Percentiles rank a stretch among this genome's conserved stretches.
phyloP scores from a whole-genome alignment of 2,797 vertebrate genomes.

The Sebastes elongatus region DNA sequence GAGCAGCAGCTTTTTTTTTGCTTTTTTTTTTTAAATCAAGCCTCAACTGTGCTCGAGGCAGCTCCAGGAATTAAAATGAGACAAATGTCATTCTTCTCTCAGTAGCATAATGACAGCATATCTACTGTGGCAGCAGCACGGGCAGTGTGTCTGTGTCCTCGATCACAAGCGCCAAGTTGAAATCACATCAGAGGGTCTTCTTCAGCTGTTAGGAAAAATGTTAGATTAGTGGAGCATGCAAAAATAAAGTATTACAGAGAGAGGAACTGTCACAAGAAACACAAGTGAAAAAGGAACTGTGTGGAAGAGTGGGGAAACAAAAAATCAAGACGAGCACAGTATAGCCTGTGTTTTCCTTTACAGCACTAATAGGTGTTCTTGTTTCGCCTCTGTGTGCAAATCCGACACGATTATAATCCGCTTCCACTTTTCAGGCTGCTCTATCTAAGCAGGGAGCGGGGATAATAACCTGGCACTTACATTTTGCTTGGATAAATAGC shows the following conservation, averaged over 20 bases:
- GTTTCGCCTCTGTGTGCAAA: constrained; percentile 64
- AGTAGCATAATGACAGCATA: constrained; percentile 24
- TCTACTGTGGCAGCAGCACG: constrained; percentile 41
- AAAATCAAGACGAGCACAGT: constrained; percentile 19
- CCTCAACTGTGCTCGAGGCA: constrained; percentile 35
- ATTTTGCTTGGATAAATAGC: constrained; percentile 29
- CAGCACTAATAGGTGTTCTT: constrained; percentile 52
- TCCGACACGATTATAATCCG: constrained; percentile 77
- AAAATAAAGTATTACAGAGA: constrained; percentile 12
- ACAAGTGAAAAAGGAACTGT: neutral
- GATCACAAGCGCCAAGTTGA: constrained; percentile 37
- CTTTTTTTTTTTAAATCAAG: constrained; percentile 15
- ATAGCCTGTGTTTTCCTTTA: constrained; percentile 34
- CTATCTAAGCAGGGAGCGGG: constrained; percentile 55
- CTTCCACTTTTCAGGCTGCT: constrained; percentile 63
- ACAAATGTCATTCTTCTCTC: constrained; percentile 66
- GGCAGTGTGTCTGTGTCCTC: constrained; percentile 34
- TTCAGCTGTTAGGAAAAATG: constrained; percentile 52
- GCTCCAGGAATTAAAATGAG: constrained; percentile 63
- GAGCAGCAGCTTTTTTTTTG: constrained; percentile 43
- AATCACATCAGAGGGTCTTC: constrained; percentile 58
- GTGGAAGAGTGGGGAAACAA: neutral
- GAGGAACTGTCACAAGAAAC: neutral
- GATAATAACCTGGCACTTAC: constrained; percentile 53
- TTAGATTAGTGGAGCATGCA: constrained; percentile 36